Evolutionary conservation across 2,113 vertebrate species (phyloP).

Genomic region (Podiceps cristatus): DNA sequence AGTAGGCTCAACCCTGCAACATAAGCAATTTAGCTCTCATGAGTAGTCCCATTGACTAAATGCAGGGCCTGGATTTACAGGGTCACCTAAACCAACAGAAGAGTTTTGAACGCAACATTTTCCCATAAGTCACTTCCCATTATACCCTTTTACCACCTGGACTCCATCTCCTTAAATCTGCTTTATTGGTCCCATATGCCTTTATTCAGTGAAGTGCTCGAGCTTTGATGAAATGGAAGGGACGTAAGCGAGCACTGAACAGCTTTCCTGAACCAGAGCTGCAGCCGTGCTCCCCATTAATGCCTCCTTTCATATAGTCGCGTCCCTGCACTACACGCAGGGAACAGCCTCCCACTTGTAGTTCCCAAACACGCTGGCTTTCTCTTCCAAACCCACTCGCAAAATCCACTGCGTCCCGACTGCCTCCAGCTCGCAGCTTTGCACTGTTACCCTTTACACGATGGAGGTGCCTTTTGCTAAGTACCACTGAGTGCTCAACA

Average conservation of each 20-base stretch:
- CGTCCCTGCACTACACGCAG: neutral
- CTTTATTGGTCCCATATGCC: constrained; percentile 64
- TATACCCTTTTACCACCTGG: constrained; percentile 67
- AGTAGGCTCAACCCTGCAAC: constrained; percentile 27
- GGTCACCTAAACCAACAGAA: constrained; percentile 70
- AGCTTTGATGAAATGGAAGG: constrained; percentile 49
- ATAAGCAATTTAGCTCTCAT: constrained; percentile 48
- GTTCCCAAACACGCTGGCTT: neutral
- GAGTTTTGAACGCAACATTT: constrained; percentile 58
- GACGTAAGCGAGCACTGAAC: neutral
- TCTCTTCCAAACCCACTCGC: neutral
- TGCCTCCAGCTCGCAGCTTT: neutral
- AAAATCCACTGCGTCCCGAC: neutral
- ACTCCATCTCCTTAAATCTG: constrained; percentile 52
- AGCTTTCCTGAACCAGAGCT: neutral
- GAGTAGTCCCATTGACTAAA: constrained; percentile 64
- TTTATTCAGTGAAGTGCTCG: neutral
- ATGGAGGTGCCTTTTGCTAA: neutral
- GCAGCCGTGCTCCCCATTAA: neutral
- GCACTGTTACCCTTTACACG: accelerated
- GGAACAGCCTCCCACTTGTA: constrained; percentile 53
- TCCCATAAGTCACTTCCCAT: constrained; percentile 68
- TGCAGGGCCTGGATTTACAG: constrained; percentile 47
- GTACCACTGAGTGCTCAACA: accelerated
- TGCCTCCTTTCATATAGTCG: constrained; percentile 45